Conservation (phyloP, 2,113 vertebrate species). For the Oceanites oceanicus region DNA sequence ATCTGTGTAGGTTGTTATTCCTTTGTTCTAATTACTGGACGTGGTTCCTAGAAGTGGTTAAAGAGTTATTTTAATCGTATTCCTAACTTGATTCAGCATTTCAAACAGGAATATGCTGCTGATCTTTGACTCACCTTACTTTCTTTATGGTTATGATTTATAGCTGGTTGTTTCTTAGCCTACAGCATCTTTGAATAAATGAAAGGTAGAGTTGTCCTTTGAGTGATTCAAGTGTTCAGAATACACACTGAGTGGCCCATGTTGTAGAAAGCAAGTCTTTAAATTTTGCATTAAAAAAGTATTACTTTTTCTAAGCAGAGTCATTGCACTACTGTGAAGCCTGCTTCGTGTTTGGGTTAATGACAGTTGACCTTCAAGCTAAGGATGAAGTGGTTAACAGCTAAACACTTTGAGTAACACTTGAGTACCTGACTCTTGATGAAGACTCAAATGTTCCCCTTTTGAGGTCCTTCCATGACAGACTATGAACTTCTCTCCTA, state of each 20-base stretch:
- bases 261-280: neutral
- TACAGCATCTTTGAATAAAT: neutral
- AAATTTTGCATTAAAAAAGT: neutral
- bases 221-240: neutral
- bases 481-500: neutral
- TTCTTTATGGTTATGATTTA: neutral
- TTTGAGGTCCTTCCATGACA: neutral
- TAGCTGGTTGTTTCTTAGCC: neutral
- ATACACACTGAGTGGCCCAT: neutral
- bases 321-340: neutral
- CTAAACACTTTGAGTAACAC: accelerated
- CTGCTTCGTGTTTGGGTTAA: neutral
- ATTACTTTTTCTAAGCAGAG: neutral
- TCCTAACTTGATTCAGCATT: neutral
- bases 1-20: neutral
- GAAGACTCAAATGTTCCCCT: accelerated
- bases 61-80: neutral
- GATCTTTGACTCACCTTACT: neutral
- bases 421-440: neutral
- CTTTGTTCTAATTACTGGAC: neutral
- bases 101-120: neutral
- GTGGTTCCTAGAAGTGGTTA: neutral
- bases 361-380: neutral
- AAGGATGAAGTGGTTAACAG: neutral
- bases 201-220: neutral